These are phyloP conservation scores for Anoplius nigerrimus DNA, from an alignment of 2,888 invertebrate species.

Conservation along the genomic window DNA sequence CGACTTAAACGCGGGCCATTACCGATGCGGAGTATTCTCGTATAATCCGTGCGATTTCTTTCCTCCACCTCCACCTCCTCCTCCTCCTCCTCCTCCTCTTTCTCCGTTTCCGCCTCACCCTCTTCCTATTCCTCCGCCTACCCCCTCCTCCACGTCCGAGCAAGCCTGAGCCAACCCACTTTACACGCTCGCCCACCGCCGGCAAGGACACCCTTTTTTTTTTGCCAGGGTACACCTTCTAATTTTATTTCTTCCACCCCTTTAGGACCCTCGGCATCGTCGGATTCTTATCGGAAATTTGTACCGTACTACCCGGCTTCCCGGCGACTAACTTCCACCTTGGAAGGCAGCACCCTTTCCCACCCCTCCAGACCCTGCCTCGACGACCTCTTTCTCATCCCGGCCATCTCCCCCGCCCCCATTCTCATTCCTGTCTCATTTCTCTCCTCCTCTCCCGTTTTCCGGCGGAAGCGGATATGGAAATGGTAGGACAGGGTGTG, in stretches of 20 bases:
- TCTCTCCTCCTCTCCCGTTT: slow-evolving; percentile 9
- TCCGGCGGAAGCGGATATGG: slow-evolving; percentile 56
- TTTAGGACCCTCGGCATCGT: slow-evolving; percentile 39
- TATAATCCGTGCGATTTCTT: slow-evolving; percentile 42
- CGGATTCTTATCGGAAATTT: slow-evolving; percentile 69
- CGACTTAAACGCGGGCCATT: slow-evolving; percentile 68
- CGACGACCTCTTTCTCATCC: slow-evolving; percentile 4
- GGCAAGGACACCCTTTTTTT: not conserved
- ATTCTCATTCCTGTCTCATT: not conserved
- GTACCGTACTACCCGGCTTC: slow-evolving; percentile 45
- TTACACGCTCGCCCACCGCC: too few species aligned
- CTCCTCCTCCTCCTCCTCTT: slow-evolving; percentile 47
- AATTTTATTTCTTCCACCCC: not conserved
- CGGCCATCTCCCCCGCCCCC: slow-evolving; percentile 8
- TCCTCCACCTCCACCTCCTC: slow-evolving; percentile 16
- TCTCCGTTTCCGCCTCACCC: not conserved
- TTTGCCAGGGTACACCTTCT: not conserved
- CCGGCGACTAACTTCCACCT: not conserved
- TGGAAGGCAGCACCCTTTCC: not conserved
- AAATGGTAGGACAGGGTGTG: slow-evolving; percentile 53
- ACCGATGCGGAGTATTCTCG: slow-evolving; percentile 57
- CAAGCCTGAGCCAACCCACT: too few species aligned
- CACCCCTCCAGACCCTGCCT: slow-evolving; percentile 10
- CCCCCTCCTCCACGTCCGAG: slow-evolving; percentile 36
- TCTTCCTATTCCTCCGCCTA: slow-evolving; percentile 14